Percentiles rank a stretch among this genome's conserved stretches.
These are phyloP conservation scores for Apus apus DNA, from an alignment of 2,113 vertebrate species.

Conservation along the genomic window DNA sequence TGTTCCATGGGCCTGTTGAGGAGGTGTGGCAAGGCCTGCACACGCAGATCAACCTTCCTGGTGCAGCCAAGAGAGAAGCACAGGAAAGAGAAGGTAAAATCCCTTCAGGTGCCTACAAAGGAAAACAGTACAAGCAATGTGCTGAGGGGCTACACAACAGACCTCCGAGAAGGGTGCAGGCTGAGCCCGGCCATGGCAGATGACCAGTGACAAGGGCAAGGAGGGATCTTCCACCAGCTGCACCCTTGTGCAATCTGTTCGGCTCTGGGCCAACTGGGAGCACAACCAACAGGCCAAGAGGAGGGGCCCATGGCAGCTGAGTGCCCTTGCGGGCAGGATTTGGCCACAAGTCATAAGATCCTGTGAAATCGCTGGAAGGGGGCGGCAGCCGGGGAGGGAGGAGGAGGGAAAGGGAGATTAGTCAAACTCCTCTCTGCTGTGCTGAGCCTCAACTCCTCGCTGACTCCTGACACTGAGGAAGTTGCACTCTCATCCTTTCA, in stretches of 20 bases:
- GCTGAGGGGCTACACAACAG: not conserved
- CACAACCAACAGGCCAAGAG: not conserved
- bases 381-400: too few relatives aligned
- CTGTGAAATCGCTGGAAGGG: not conserved
- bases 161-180: not conserved
- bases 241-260: not conserved
- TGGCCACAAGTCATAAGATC: not conserved
- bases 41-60: not conserved
- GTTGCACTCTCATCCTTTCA: not conserved
- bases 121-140: fast-evolving
- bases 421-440: not conserved
- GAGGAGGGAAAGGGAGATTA: not conserved
- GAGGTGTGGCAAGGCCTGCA: not conserved
- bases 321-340: not conserved
- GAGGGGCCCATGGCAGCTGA: not conserved
- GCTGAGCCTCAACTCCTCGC: not conserved
- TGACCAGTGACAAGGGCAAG: not conserved
- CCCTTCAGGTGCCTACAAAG: not conserved
- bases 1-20: slow-evolving; percentile 24
- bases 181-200: not conserved
- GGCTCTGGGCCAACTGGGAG: not conserved
- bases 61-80: not conserved
- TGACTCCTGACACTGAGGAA: not conserved
- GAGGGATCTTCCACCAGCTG: slow-evolving; percentile 31
- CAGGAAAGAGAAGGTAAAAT: not conserved